phyloP scores from a whole-genome alignment of 2,888 invertebrate species.

The Diadromus collaris region DNA sequence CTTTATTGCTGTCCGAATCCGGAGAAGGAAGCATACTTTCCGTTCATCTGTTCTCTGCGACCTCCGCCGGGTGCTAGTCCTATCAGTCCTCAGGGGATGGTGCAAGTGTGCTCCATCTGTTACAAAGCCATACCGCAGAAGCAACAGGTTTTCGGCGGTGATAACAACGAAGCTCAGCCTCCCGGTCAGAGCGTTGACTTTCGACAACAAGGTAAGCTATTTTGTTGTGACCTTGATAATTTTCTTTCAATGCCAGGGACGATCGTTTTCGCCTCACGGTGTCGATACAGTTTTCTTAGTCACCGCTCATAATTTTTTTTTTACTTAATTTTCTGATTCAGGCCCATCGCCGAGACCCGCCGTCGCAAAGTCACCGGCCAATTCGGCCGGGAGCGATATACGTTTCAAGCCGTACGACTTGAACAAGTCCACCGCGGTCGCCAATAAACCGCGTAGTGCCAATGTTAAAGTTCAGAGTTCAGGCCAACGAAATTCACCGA shows the following conservation, averaged over 20 bases:
- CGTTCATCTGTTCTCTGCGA: constrained; percentile 91
- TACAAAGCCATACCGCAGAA: constrained; percentile 91
- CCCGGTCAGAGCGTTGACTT: constrained; percentile 72
- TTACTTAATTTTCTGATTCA: constrained; percentile 41
- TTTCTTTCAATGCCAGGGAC: neutral
- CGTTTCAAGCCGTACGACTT: constrained; percentile 84
- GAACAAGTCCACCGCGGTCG: constrained; percentile 78
- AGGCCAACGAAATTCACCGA: constrained; percentile 76
- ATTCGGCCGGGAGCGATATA: constrained; percentile 82
- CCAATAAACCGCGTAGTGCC: constrained; percentile 80
- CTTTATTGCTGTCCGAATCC: constrained; percentile 93
- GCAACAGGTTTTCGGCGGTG: constrained; percentile 87
- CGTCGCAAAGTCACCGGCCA: constrained; percentile 82
- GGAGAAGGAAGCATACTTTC: constrained; percentile 94
- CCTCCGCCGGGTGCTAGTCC: constrained; percentile 93
- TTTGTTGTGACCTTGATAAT: constrained; percentile 49
- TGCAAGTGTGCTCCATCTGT: constrained; percentile 93
- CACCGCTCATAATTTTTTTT: neutral
- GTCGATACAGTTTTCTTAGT: neutral
- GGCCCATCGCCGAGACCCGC: constrained; percentile 80
- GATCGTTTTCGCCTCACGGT: neutral
- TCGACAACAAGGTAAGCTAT: constrained; percentile 72
- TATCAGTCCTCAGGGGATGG: constrained; percentile 94
- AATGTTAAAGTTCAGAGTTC: constrained; percentile 76
- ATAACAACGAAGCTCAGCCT: constrained; percentile 81